Percentiles rank a stretch among this genome's conserved stretches.
Conservation (phyloP, 2,113 vertebrate species). For the Muntiacus muntjak region DNA sequence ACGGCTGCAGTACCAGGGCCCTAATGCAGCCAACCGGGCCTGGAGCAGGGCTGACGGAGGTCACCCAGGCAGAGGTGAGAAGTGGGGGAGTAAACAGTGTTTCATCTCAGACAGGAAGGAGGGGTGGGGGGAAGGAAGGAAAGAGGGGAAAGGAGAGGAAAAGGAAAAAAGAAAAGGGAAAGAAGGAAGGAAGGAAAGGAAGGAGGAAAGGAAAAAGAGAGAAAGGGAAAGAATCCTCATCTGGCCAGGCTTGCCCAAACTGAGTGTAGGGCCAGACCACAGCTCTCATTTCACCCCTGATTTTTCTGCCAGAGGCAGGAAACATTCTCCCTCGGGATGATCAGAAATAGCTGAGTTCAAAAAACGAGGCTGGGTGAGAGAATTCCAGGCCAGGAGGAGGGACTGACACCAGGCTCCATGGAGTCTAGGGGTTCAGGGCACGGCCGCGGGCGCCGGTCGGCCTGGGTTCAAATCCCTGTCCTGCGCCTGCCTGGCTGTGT, state of each 20-base stretch:
- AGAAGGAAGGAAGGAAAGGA: rapidly evolving
- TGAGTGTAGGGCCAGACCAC: slow-evolving; percentile 51
- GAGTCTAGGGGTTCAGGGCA: neutral
- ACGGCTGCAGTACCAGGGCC: neutral
- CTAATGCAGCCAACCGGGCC: neutral
- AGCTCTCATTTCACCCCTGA: slow-evolving; percentile 56
- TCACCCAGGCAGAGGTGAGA: neutral
- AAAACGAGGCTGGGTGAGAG: slow-evolving; percentile 32
- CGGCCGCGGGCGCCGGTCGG: neutral
- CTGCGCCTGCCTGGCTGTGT: neutral
- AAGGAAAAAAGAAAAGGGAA: neutral
- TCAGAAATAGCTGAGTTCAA: slow-evolving; percentile 65
- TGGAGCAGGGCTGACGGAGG: neutral
- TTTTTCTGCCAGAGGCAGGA: slow-evolving; percentile 68
- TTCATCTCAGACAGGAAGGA: neutral
- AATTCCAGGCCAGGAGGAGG: slow-evolving; percentile 44
- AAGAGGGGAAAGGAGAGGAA: rapidly evolving
- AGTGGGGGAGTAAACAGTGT: neutral
- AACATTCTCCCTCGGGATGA: slow-evolving; percentile 50
- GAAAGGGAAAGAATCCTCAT: neutral
- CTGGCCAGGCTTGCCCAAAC: neutral
- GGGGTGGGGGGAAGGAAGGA: neutral
- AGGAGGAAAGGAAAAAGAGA: rapidly evolving
- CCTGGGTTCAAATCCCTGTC: slow-evolving; percentile 53
- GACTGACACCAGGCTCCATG: slow-evolving; percentile 34